Conservation (phyloP, 2,113 vertebrate genomes). For the Mohoua ochrocephala region DNA sequence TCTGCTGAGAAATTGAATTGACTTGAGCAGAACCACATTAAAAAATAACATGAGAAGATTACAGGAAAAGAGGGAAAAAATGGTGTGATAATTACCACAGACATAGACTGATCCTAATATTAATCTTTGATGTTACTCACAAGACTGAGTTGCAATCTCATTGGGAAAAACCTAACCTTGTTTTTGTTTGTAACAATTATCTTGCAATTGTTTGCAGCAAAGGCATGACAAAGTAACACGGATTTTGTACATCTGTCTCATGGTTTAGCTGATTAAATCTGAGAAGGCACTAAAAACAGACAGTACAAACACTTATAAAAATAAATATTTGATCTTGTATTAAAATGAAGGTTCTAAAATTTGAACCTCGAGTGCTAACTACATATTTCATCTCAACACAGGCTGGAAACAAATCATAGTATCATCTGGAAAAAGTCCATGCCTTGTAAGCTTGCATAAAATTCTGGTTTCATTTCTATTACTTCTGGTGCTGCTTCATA, state of each 20-base stretch:
- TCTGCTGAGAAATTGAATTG: slow-evolving; percentile 62
- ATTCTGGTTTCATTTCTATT: neutral
- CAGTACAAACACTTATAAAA: neutral
- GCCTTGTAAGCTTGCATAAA: neutral
- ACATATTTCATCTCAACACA: neutral
- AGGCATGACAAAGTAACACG: neutral
- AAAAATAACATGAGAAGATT: slow-evolving; percentile 45
- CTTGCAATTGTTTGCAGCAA: slow-evolving; percentile 6
- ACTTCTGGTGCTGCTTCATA: neutral
- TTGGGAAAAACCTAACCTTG: slow-evolving; percentile 19
- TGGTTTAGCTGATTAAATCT: neutral
- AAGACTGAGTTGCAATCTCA: slow-evolving; percentile 18
- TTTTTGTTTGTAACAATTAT: slow-evolving; percentile 20
- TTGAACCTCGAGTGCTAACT: neutral
- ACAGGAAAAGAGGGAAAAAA: slow-evolving; percentile 7
- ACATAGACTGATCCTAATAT: neutral
- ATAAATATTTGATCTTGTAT: neutral
- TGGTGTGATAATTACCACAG: slow-evolving; percentile 37
- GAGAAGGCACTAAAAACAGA: neutral
- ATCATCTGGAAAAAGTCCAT: neutral
- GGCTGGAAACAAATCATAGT: neutral
- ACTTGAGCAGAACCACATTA: slow-evolving; percentile 57
- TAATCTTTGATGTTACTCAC: neutral
- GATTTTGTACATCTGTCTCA: neutral
- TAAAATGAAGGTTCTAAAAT: neutral